phyloP scores from a whole-genome alignment of 2,113 vertebrate genomes.

The Erythrolamprus reginae region DNA sequence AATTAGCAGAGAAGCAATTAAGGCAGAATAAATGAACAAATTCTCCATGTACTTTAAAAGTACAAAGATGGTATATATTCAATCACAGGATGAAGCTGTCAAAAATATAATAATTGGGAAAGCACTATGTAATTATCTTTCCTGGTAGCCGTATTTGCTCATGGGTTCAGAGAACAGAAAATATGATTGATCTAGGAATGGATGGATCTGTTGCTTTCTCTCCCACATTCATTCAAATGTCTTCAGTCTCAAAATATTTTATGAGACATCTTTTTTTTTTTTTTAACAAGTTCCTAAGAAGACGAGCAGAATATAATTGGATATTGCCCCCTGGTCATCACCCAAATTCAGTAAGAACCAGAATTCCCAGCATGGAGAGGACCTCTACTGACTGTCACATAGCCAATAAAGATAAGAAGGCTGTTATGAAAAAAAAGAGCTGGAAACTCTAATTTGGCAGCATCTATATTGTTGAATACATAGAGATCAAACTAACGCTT shows the following conservation, averaged over 20 bases:
- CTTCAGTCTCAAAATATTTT: neutral
- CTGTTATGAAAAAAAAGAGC: neutral
- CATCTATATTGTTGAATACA: neutral
- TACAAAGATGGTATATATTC: neutral
- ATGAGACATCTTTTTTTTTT: neutral
- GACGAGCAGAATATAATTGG: neutral
- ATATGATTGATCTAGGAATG: neutral
- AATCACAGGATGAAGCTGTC: neutral
- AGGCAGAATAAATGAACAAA: neutral
- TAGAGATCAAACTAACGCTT: neutral
- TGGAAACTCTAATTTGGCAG: neutral
- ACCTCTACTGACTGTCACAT: neutral
- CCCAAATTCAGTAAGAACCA: neutral
- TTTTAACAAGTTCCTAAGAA: neutral
- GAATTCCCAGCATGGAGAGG: neutral
- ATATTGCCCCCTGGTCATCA: neutral
- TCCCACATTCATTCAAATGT: neutral
- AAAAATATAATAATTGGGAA: neutral
- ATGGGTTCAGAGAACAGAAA: neutral
- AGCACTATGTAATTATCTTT: neutral
- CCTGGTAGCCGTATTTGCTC: neutral
- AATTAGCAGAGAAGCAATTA: neutral
- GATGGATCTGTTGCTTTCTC: neutral
- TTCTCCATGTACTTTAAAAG: neutral
- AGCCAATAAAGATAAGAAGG: neutral